phyloP scores from a whole-genome alignment of 1,140 invertebrate genomes.

The Aphelinus certus region DNA sequence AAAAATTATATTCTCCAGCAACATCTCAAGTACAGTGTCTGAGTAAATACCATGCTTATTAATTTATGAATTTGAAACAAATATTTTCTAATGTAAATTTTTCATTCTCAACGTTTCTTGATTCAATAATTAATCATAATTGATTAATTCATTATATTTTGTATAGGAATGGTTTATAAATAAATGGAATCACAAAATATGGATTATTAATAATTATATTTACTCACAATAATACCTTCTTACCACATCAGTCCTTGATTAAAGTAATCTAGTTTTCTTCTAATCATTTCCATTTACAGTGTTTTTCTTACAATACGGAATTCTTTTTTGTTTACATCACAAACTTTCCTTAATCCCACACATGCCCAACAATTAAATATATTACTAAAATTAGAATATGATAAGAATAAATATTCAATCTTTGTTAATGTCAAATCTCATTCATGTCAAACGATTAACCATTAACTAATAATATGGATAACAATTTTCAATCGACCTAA shows the following conservation, averaged over 20 bases:
- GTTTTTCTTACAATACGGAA: constrained; percentile 39
- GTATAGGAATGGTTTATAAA: constrained; percentile 7
- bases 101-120: too few relatives aligned
- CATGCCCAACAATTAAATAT: constrained; percentile 40
- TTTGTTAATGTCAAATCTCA: constrained; percentile 51
- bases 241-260: constrained; percentile 45
- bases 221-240: constrained; percentile 49
- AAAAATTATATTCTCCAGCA: too few relatives aligned
- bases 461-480: constrained; percentile 48
- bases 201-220: constrained; percentile 51
- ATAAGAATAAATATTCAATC: constrained; percentile 57
- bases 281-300: constrained; percentile 43
- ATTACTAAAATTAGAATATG: constrained; percentile 47
- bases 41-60: too few relatives aligned
- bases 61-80: too few relatives aligned
- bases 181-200: constrained; percentile 34
- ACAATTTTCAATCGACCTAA: constrained; percentile 43
- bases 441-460: constrained; percentile 49
- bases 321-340: constrained; percentile 20
- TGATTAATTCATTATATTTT: constrained; percentile 16
- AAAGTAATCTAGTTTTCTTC: constrained; percentile 42
- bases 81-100: too few relatives aligned
- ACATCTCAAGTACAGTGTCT: too few relatives aligned
- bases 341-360: constrained; percentile 27
- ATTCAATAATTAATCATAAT: not conserved